These are phyloP conservation scores for Syritta pipiens DNA, from an alignment of 2,888 invertebrate species.

Conservation along the genomic window DNA sequence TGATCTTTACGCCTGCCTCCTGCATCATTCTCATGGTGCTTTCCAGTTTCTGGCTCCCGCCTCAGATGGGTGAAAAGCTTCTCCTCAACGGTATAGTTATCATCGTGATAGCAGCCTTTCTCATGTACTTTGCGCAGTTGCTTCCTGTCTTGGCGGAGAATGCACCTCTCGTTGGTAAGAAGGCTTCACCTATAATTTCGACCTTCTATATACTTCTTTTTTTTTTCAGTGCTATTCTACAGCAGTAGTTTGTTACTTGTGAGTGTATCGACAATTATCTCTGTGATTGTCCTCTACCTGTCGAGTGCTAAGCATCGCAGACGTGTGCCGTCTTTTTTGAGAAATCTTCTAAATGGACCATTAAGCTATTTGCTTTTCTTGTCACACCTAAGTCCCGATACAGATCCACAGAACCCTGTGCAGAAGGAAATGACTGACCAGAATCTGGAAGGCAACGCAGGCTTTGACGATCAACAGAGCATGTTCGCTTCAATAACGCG, in stretches of 20 bases:
- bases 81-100: constrained; percentile 82
- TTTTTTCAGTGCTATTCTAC: constrained; percentile 81
- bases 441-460: constrained; percentile 63
- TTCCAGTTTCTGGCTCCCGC: constrained; percentile 84
- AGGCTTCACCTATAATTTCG: neutral
- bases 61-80: constrained; percentile 84
- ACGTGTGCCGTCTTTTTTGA: constrained; percentile 79
- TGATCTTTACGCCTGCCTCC: constrained; percentile 83
- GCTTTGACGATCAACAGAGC: constrained; percentile 52
- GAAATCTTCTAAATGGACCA: constrained; percentile 75
- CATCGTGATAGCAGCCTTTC: constrained; percentile 82
- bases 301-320: constrained; percentile 79
- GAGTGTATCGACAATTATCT: constrained; percentile 80
- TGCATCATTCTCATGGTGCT: constrained; percentile 83
- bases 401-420: constrained; percentile 70
- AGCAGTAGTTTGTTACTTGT: constrained; percentile 80
- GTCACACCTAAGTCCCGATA: constrained; percentile 52
- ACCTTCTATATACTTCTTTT: neutral
- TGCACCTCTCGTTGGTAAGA: constrained; percentile 80
- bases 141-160: constrained; percentile 79
- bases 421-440: constrained; percentile 70
- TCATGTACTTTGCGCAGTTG: constrained; percentile 83
- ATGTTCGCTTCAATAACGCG: constrained; percentile 70
- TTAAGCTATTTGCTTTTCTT: constrained; percentile 72
- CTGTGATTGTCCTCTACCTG: constrained; percentile 81